Conservation (phyloP, 92 coral and sea anemone genomes). For the Umimayanthus kanabou region DNA sequence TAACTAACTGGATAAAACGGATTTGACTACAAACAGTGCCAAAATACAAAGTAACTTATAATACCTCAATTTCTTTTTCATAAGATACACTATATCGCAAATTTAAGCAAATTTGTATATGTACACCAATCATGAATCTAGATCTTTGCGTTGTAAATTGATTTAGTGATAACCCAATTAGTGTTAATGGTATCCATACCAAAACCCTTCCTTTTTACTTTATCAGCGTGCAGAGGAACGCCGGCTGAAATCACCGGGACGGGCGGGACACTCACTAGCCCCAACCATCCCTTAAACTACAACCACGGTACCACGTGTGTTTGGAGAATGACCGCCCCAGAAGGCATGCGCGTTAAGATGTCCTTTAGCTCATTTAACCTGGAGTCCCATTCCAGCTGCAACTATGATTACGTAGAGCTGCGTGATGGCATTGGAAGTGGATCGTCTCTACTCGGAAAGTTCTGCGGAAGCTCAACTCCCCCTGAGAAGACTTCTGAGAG, state of each 20-base stretch:
- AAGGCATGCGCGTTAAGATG: slow-evolving; percentile 16
- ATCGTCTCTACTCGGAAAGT: slow-evolving; percentile 5
- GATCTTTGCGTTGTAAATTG: too few species aligned
- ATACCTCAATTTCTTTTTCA: too few species aligned
- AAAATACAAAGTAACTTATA: too few species aligned
- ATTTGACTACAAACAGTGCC: too few species aligned
- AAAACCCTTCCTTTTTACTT: not conserved
- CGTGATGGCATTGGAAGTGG: slow-evolving; percentile 31
- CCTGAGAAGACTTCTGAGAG: slow-evolving; percentile 18
- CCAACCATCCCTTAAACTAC: slow-evolving; percentile 11
- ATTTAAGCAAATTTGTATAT: too few species aligned
- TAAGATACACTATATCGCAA: too few species aligned
- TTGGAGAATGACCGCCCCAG: slow-evolving; percentile 29
- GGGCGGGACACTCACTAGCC: not conserved
- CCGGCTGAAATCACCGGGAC: not conserved
- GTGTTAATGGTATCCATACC: too few species aligned
- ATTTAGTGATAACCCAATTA: not conserved
- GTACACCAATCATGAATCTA: too few species aligned
- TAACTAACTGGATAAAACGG: too few species aligned
- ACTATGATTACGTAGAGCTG: slow-evolving; percentile 29
- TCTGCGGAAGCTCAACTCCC: slow-evolving; percentile 5
- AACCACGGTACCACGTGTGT: not conserved
- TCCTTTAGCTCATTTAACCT: slow-evolving; percentile 11
- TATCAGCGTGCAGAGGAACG: not conserved
- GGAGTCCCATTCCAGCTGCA: slow-evolving; percentile 9